Evolutionary conservation across 2,888 invertebrate genomes (phyloP).

Genomic region (Physocephala rufipes): DNA sequence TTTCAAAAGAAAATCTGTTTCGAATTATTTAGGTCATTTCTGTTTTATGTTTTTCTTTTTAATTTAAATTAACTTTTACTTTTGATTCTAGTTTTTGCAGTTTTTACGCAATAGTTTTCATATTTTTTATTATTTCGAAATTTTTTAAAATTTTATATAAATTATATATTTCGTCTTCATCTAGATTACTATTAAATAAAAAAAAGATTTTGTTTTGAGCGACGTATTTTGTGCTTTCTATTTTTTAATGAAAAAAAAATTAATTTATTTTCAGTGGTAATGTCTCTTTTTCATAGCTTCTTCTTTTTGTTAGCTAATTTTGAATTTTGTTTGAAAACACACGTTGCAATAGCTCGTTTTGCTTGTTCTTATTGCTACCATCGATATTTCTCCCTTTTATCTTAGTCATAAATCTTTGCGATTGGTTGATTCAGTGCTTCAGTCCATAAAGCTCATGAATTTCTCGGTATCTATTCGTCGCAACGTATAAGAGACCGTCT

Average conservation of each 20-base stretch:
- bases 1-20: too few species aligned
- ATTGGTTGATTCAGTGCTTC: conserved; percentile 36
- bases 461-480: too few species aligned
- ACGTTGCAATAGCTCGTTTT: conserved; percentile 44
- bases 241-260: background rate
- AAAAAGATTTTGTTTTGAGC: too few species aligned
- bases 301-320: too few species aligned
- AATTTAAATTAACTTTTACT: background rate
- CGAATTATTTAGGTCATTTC: background rate
- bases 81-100: background rate
- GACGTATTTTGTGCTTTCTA: background rate
- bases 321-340: too few species aligned
- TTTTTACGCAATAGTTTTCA: background rate
- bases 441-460: too few species aligned
- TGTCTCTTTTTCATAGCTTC: too few species aligned
- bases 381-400: conserved; percentile 6
- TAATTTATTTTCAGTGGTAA: background rate
- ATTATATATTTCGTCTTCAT: too few species aligned
- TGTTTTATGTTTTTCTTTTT: background rate
- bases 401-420: background rate
- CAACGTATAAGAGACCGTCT: too few species aligned
- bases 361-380: background rate
- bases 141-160: too few species aligned
- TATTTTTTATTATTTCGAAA: too few species aligned
- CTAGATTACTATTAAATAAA: too few species aligned